Evolutionary conservation across 2,113 vertebrate genomes (phyloP), one percentile per base, ranked within the genome.

Genomic region (Cromileptes altivelis): DNA sequence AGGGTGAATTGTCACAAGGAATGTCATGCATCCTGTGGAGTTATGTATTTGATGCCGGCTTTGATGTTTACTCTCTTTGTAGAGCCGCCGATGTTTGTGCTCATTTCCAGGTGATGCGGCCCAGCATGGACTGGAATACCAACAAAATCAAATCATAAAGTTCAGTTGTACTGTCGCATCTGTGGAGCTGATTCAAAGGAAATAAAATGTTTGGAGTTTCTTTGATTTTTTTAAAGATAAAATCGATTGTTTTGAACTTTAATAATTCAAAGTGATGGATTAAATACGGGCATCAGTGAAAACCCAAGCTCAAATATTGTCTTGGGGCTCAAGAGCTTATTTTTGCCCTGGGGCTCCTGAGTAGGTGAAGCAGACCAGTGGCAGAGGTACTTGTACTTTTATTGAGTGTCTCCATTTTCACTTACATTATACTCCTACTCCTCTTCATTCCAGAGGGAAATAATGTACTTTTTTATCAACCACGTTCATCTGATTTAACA

Each of bases 1-100:
- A 87, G 71, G 75, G 70, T 68, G 80, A 81, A 67, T 69, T 42
- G 81, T 85, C 81, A 78, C 33, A 81, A 78, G 60, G 58, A 78
- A 74, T 86, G 65, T 76, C 75, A 74, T 21, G 87, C 84, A 25
- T 71, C 79, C 81, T 30, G 50, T 23, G 4, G 64, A 72, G 50
- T 55, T 68, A 47, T 9, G 30, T 27, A 52, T 65, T 70, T 75
- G 57, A 69, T 60, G 53, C 64, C 0, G 18, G 45, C 64, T 90
- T 87, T 90, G 85, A 87, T 81, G 80, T 75, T 57, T 70, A 6
- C 58, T 64, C 50, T 74, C 62, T 81, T 79, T 83, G 84, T 82
- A 30, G 53, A 72, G 70, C 70, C 55, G 52, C 70, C 13, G 58
- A 23, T 73, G 67, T 63, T 67, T 58, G 40, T 17, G 53, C 42